Evolutionary conservation across 1,140 invertebrate species (phyloP), one percentile per base, ranked within the genome.

Genomic region (Magallana angulata): DNA sequence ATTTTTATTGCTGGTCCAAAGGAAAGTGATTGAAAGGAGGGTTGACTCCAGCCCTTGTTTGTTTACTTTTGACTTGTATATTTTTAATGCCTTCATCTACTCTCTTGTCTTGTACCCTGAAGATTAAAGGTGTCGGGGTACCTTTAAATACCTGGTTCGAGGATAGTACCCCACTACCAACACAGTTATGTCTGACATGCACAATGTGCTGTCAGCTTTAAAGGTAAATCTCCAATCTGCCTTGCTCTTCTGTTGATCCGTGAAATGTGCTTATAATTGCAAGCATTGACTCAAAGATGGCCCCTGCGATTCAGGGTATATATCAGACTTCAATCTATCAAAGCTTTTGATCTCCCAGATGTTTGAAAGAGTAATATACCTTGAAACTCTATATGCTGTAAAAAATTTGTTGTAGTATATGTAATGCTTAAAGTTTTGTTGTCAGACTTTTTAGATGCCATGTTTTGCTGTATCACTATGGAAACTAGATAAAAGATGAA

Each of bases 221-320:
- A 76, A 76, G 68, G 68, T 76, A 76, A 76, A 76, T 76, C 68
- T 76, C 68, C 68, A 76, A 76, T 76, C 68, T 76, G 68, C 68
- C 24, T 36, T 76, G 68, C 68, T 76, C 68, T 4, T 11, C 24
- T 76, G 68, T 76, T 76, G 68, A 76, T 76, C 68, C 68, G 36
- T 76, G 68, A 76, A 76, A 76, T 76, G 18, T 76, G 68, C 68
- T 76, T 76, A 76, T 76, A 76, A 76, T 76, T 76, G 24, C 68
- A 76, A 76, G 24, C 24, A 76, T 76, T 76, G 68, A 76, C 68
- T 76, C 68, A 76, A 30, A 76, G 68, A 76, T 76, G 68, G 68
- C 68, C 68, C 24, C 24, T 76, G 24, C 36, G 68, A 76, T 76
- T 76, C 68, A 24, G 24, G 68, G 68, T 76, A 76, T 76, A 76